phyloP scores from a whole-genome alignment of 2,888 invertebrate genomes.

The Conus canariensis region DNA sequence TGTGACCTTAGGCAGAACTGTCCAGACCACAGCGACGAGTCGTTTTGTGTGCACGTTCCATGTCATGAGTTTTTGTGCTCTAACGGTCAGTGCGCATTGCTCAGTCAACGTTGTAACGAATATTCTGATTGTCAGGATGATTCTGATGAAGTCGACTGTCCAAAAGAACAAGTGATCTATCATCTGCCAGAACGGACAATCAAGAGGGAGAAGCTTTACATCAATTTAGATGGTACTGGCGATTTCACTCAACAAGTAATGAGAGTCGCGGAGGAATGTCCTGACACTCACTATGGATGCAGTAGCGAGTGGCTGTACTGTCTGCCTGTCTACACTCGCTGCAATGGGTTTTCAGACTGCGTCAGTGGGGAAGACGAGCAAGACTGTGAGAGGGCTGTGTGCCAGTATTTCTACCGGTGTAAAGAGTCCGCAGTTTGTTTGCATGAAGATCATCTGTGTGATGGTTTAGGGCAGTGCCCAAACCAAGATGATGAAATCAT shows the following conservation, averaged over 20 bases:
- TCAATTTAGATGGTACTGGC: not conserved
- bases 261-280: not conserved
- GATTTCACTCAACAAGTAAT: not conserved
- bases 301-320: not conserved
- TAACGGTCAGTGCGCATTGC: not conserved
- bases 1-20: not conserved
- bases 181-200: not conserved
- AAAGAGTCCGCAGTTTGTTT: not conserved
- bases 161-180: no score
- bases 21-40: not conserved
- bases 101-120: not conserved
- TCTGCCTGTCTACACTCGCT: not conserved
- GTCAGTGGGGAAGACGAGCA: not conserved
- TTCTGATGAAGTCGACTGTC: no score
- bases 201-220: not conserved
- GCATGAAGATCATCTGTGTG: constrained; percentile 16
- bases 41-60: not conserved
- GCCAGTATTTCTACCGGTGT: not conserved
- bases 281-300: not conserved
- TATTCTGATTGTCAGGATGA: no score
- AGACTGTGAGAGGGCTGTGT: not conserved
- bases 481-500: not conserved
- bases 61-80: not conserved
- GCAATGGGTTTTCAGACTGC: constrained; percentile 14
- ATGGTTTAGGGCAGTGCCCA: constrained; percentile 2